Evolutionary conservation across 2,888 invertebrate species (phyloP).

Genomic region (Linnaemya tessellans): DNA sequence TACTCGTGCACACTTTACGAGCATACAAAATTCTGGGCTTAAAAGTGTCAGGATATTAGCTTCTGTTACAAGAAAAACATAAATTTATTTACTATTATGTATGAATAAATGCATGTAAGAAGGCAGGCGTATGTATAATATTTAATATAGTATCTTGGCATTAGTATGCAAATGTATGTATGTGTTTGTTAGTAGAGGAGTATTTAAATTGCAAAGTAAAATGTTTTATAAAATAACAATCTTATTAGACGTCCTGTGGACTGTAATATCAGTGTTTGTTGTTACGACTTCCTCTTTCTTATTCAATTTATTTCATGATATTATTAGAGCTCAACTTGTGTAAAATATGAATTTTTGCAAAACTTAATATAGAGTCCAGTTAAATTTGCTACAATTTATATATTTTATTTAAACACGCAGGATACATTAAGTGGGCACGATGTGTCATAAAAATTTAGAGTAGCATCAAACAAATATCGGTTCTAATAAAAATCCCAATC

Average conservation of each 20-base stretch:
- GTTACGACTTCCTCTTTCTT: slow-evolving; percentile 13
- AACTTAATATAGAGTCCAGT: slow-evolving; percentile 39
- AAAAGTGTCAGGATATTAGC: slow-evolving; percentile 68
- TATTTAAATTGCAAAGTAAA: slow-evolving; percentile 61
- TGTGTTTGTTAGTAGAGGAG: slow-evolving; percentile 22
- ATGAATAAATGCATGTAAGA: neutral
- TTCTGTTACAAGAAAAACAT: slow-evolving; percentile 42
- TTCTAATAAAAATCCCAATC: too few species aligned
- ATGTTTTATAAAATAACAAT: slow-evolving; percentile 53
- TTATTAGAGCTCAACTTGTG: neutral
- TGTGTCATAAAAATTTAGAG: too few species aligned
- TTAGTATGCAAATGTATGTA: neutral
- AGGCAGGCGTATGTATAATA: neutral
- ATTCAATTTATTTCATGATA: slow-evolving; percentile 28
- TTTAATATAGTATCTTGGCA: neutral
- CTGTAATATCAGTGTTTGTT: slow-evolving; percentile 46
- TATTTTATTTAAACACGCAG: neutral
- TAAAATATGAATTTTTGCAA: slow-evolving; percentile 27
- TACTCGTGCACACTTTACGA: neutral
- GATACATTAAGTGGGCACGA: neutral
- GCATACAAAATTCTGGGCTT: slow-evolving; percentile 51
- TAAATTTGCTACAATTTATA: slow-evolving; percentile 12
- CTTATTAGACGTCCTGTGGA: slow-evolving; percentile 57
- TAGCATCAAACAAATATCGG: too few species aligned
- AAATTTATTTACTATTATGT: slow-evolving; percentile 18